A percentile compares a stretch with the other conserved stretches of the same genome.
These are phyloP conservation scores for Sarcophaga peregrina DNA, from an alignment of 1,140 invertebrate species.

Conservation along the genomic window DNA sequence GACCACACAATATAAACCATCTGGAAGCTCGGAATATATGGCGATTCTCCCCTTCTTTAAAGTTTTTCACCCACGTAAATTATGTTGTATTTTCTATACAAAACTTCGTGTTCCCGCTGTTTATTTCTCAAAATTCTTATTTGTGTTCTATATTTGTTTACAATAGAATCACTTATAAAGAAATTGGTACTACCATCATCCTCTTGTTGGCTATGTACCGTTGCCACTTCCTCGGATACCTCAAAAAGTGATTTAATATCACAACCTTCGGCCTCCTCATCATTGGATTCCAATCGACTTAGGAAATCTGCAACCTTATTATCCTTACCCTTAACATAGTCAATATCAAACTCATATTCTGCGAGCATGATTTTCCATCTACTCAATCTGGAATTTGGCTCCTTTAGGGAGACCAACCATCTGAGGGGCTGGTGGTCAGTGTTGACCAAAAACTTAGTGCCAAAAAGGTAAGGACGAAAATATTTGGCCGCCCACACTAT, in stretches of 20 bases:
- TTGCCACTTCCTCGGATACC: no score
- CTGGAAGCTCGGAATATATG: not conserved
- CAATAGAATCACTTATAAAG: no score
- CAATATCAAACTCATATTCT: not conserved
- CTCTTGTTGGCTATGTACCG: no score
- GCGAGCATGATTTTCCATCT: not conserved
- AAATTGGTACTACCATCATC: no score
- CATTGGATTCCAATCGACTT: no score
- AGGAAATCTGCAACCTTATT: conserved; percentile 13
- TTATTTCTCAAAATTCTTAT: no score
- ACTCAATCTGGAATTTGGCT: not conserved
- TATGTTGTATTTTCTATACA: no score
- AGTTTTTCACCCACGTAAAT: no score
- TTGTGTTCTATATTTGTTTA: no score
- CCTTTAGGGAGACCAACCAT: conserved; percentile 28
- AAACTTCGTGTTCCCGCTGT: no score
- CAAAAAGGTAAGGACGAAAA: conserved; percentile 57
- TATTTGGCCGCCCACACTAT: conserved; percentile 62
- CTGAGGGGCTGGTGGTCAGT: not conserved
- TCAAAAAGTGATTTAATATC: no score
- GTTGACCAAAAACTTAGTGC: not conserved
- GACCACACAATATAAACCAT: not conserved
- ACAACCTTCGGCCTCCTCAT: not conserved
- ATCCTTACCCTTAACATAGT: conserved; percentile 12
- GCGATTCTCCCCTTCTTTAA: not conserved